A percentile compares a stretch with the other conserved stretches of the same genome.
Evolutionary conservation across 1,140 invertebrate species (phyloP).

Genomic region (Melanaphis sacchari): DNA sequence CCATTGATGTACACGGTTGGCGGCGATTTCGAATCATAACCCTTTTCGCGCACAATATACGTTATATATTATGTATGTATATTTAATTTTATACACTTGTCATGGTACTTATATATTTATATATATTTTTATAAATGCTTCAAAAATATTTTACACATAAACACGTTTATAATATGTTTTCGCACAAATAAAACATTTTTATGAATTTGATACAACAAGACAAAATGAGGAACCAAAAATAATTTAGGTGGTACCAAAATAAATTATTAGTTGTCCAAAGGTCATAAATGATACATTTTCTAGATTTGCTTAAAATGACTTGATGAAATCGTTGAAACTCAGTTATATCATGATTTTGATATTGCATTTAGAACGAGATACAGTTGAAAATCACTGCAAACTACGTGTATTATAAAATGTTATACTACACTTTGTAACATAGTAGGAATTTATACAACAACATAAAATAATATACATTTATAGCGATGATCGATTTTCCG

Average conservation of each 20-base stretch:
- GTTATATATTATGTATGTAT: not conserved
- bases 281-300: not conserved
- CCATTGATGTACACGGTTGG: not conserved
- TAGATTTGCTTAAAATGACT: not conserved
- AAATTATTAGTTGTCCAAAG: not conserved
- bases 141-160: not conserved
- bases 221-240: no score
- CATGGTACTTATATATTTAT: not conserved
- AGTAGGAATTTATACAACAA: not conserved
- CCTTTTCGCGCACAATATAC: not conserved
- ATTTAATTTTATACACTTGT: not conserved
- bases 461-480: not conserved
- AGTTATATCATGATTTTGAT: not conserved
- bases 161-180: not conserved
- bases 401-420: not conserved
- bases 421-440: not conserved
- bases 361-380: not conserved
- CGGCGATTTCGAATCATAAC: not conserved
- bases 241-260: no score
- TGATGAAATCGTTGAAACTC: not conserved
- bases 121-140: slow-evolving; percentile 8
- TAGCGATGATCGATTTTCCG: not conserved
- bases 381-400: not conserved
- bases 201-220: not conserved
- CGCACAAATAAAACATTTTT: not conserved